Conservation (phyloP, 2,113 vertebrate genomes). For the Pseudonaja textilis region DNA sequence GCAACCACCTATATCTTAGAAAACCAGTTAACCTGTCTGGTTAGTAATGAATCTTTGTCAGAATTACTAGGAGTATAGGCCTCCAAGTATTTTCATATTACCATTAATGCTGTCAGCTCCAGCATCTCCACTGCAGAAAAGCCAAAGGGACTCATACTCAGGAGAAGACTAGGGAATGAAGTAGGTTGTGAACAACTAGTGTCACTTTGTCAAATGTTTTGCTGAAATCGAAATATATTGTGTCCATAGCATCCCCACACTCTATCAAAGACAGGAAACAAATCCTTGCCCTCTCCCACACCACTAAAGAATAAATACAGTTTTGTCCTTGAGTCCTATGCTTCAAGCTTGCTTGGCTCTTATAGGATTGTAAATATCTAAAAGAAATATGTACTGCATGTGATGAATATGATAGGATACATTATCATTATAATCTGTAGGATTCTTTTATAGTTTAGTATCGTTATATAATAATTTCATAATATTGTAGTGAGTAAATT, state of each 20-base stretch:
- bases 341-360: not conserved
- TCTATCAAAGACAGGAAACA: not conserved
- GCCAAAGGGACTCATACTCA: not conserved
- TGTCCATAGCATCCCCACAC: not conserved
- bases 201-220: not conserved
- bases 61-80: not conserved
- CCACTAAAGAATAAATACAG: not conserved
- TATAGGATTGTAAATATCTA: not conserved
- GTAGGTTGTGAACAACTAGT: not conserved
- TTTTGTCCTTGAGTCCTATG: not conserved
- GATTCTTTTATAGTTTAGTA: not conserved
- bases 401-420: not conserved
- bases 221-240: not conserved
- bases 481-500: not conserved
- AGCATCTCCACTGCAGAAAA: not conserved
- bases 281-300: not conserved
- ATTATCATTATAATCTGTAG: not conserved
- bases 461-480: not conserved
- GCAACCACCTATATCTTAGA: not conserved
- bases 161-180: not conserved
- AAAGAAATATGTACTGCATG: not conserved
- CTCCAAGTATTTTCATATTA: not conserved
- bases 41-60: not conserved
- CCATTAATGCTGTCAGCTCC: not conserved
- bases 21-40: not conserved